Evolutionary conservation across 2,113 vertebrate species (phyloP).

Genomic region (Irena cyanogastra): DNA sequence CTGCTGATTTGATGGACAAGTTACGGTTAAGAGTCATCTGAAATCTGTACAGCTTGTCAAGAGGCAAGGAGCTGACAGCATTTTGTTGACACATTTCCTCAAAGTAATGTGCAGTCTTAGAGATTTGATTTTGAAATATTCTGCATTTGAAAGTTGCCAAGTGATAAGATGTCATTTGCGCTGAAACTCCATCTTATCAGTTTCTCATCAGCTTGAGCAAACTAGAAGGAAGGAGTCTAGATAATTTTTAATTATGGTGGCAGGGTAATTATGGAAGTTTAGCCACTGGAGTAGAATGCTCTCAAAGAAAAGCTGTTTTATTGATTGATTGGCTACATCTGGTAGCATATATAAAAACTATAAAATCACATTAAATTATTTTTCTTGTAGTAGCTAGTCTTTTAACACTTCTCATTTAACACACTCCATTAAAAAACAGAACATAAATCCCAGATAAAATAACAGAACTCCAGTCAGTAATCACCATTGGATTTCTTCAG

Average conservation of each 20-base stretch:
- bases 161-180: background rate
- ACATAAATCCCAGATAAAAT: background rate
- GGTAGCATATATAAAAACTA: background rate
- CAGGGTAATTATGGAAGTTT: background rate
- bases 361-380: constrained; percentile 4
- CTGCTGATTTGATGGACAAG: constrained; percentile 39
- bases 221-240: background rate
- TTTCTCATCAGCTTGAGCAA: background rate
- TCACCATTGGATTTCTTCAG: background rate
- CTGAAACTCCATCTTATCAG: background rate
- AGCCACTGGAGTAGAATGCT: background rate
- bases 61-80: constrained; percentile 22
- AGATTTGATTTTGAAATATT: constrained; percentile 36
- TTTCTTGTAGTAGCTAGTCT: constrained; percentile 3
- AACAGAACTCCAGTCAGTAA: background rate
- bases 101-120: background rate
- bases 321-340: constrained; percentile 1
- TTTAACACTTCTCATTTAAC: constrained; percentile 10
- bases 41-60: constrained; percentile 27
- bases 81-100: constrained; percentile 50
- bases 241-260: constrained; percentile 4
- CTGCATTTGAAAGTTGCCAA: constrained; percentile 6
- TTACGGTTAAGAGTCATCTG: background rate
- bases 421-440: background rate
- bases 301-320: constrained; percentile 14